Evolutionary conservation across 2,797 vertebrate species (phyloP), one percentile per base, ranked within the genome.

Genomic region (Phylloscopus collybita): DNA sequence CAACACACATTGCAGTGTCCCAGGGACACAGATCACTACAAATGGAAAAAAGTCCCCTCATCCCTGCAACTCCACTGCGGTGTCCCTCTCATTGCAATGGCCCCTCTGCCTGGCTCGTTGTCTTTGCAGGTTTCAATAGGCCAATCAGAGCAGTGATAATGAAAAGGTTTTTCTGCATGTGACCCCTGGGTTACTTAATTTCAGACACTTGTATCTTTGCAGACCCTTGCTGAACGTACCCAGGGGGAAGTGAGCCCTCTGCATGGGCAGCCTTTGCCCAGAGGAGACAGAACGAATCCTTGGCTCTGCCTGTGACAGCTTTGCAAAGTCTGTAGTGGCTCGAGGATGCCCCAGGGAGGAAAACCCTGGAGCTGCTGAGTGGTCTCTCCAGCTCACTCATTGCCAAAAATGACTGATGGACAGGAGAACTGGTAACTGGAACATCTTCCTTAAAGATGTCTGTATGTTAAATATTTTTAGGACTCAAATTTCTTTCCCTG

Each of bases 201-300:
- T 79, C 29, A 69, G 17, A 18, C 21, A n/a, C 36, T 62, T 49
- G 32, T 18, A 21, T 32, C 32, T 11, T 40, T 22, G 26, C 29
- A 90, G 47, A 16, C 20, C 20, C 14, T 64, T 81, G 26, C 6
- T 34, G 45, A 56, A 78, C 16, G 6, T 16, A 12, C 49, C 22
- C 4, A 10, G 25, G 5, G 38, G 16, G 7, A 76, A 74, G 29
- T 20, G 73, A 79, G 22, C 17, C 21, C 20, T 40, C 25, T 64
- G 5, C 1, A 0, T 5, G 32, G 49, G 16, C 44, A 86, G 22
- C 22, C 10, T 67, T 71, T 71, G 34, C 18, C 4, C 34, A 36
- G 18, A 9, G 26, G 8, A 5, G 4, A 5, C 17, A 67, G n/a
- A 74, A 30, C 0, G 0, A 83, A 34, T 1, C 3, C 7, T 2